Percentiles rank a stretch among this genome's conserved stretches.
Conservation (phyloP, 2,888 invertebrate genomes). For the Globia sparganii region DNA sequence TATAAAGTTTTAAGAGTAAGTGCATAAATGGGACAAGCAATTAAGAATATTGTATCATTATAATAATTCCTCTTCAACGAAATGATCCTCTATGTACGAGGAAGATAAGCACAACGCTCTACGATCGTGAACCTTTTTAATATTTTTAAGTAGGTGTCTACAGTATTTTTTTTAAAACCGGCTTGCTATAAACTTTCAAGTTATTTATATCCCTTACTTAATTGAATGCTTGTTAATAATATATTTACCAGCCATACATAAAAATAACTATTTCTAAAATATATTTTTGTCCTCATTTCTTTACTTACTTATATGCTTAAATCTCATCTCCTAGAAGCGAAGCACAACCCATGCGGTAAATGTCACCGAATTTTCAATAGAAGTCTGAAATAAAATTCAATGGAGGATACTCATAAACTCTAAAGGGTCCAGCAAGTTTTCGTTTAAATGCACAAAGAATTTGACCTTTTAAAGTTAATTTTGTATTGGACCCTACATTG, state of each 20-base stretch:
- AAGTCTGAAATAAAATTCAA: slow-evolving; percentile 51
- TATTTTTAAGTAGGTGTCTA: neutral
- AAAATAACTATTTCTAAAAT: neutral
- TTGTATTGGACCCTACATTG: slow-evolving; percentile 15
- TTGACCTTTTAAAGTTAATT: slow-evolving; percentile 55
- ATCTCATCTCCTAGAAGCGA: neutral
- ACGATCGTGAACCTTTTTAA: neutral
- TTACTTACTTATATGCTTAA: neutral
- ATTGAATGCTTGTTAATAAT: neutral
- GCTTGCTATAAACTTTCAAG: neutral
- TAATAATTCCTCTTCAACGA: neutral
- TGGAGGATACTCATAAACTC: slow-evolving; percentile 12
- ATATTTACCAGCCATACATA: neutral
- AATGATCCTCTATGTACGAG: neutral
- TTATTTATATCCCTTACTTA: neutral
- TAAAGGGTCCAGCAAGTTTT: neutral
- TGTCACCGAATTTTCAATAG: slow-evolving; percentile 39
- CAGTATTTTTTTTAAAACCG: neutral
- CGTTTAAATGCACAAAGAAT: slow-evolving; percentile 29
- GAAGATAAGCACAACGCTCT: neutral
- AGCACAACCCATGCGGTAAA: slow-evolving; percentile 1
- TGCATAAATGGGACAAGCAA: neutral
- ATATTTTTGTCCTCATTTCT: neutral
- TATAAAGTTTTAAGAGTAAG: neutral
- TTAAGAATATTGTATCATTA: neutral